These are phyloP conservation scores for Sminthopsis crassicaudata DNA, from an alignment of 2,113 vertebrate species.

Conservation along the genomic window DNA sequence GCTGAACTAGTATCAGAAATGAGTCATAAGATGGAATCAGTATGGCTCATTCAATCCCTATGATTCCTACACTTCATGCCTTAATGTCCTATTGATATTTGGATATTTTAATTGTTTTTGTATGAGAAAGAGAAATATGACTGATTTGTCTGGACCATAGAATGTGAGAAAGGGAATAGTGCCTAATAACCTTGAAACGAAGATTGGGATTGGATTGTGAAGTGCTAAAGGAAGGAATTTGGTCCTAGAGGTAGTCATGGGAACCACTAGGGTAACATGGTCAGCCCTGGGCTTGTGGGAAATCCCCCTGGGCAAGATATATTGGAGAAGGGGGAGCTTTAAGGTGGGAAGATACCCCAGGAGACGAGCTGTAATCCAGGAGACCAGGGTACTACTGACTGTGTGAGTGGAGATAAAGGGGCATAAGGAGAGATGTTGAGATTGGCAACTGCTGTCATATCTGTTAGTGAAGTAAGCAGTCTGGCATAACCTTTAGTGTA, in stretches of 20 bases:
- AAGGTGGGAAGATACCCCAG: too few species aligned
- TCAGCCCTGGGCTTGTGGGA: not conserved
- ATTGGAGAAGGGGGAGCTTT: not conserved
- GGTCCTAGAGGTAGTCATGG: not conserved
- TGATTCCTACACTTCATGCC: not conserved
- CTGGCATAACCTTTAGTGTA: too few species aligned
- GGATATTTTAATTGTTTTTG: not conserved
- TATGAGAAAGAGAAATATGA: too few species aligned
- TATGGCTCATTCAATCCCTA: not conserved
- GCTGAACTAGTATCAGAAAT: not conserved
- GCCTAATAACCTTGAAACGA: not conserved
- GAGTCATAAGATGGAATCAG: not conserved
- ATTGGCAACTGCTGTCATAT: too few species aligned
- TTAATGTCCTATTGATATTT: not conserved
- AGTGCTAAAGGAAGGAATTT: not conserved
- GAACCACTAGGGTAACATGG: not conserved
- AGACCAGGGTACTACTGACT: too few species aligned
- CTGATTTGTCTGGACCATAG: not conserved
- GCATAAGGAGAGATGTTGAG: too few species aligned
- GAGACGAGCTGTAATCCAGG: too few species aligned
- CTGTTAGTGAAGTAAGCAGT: too few species aligned
- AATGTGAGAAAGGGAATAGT: not conserved
- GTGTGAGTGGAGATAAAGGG: not conserved
- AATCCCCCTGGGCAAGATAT: not conserved
- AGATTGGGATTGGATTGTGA: not conserved